Conservation (phyloP, 2,113 vertebrate genomes). For the Dasypus novemcinctus region DNA sequence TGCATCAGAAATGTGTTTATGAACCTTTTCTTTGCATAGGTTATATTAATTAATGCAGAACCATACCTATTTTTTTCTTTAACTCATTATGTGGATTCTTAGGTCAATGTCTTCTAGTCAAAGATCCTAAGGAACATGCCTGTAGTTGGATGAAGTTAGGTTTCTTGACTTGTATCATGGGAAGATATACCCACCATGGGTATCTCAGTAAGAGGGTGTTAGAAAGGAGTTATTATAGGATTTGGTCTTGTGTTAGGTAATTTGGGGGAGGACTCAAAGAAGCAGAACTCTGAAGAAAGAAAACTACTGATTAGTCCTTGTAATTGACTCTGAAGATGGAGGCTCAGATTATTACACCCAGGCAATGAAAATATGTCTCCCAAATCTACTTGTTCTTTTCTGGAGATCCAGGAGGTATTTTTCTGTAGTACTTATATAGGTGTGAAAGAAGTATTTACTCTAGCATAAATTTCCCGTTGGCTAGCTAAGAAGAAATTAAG, state of each 20-base stretch:
- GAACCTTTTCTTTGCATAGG: neutral
- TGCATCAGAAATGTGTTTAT: neutral
- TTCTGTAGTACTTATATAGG: neutral
- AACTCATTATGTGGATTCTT: neutral
- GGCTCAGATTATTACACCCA: neutral
- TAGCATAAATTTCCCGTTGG: neutral
- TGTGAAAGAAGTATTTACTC: neutral
- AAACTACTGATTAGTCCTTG: neutral
- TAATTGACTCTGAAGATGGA: conserved; percentile 5
- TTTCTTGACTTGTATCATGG: neutral
- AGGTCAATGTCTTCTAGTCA: neutral
- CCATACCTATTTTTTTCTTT: neutral
- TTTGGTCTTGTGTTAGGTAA: neutral
- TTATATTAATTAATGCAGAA: neutral
- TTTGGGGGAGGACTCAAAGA: neutral
- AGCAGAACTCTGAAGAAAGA: neutral
- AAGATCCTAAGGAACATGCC: neutral
- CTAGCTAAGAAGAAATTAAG: conserved; percentile 12
- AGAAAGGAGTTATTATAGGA: neutral
- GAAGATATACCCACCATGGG: neutral
- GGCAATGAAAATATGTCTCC: neutral
- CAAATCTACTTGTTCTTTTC: neutral
- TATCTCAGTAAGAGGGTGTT: too few relatives aligned
- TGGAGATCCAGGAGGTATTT: neutral
- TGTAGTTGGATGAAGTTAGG: neutral